Evolutionary conservation across 2,113 vertebrate species (phyloP).

Genomic region (Climacteris rufus): DNA sequence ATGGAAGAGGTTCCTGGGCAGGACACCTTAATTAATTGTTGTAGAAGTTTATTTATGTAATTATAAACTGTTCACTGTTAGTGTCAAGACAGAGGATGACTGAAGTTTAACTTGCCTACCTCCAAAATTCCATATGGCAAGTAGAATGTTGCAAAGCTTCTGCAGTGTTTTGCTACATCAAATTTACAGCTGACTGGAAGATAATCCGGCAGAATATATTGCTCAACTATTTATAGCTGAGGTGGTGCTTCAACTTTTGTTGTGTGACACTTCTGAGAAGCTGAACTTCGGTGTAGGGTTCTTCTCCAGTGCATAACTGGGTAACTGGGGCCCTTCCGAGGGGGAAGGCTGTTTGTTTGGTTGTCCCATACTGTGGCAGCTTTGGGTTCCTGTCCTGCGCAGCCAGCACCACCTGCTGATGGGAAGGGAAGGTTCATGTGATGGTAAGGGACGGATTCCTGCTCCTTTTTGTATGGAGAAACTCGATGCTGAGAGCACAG

Average conservation of each 20-base stretch:
- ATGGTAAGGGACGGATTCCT: background rate
- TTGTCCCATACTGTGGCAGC: fast-evolving
- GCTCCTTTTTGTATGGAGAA: background rate
- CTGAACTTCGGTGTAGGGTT: background rate
- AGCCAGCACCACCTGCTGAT: conserved; percentile 33
- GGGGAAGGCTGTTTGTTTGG: background rate
- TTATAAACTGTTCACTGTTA: background rate
- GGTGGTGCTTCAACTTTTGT: background rate
- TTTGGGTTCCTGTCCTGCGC: background rate
- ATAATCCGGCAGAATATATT: background rate
- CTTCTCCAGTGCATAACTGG: background rate
- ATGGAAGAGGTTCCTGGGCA: background rate
- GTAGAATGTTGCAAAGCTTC: background rate
- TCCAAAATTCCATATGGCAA: conserved; percentile 10
- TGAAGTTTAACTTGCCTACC: conserved; percentile 23
- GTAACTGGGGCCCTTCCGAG: background rate
- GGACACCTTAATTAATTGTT: background rate
- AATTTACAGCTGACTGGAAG: background rate
- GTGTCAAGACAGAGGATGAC: background rate
- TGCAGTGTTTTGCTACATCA: background rate
- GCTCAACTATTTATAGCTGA: background rate
- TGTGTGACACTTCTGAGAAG: background rate
- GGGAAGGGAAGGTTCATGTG: background rate
- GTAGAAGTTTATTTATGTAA: conserved; percentile 13
- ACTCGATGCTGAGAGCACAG: background rate